Evolutionary conservation across 30 jellyfish, hydroid and myxozoan species (phyloP).

Genomic region (Clytia hemisphaerica): DNA sequence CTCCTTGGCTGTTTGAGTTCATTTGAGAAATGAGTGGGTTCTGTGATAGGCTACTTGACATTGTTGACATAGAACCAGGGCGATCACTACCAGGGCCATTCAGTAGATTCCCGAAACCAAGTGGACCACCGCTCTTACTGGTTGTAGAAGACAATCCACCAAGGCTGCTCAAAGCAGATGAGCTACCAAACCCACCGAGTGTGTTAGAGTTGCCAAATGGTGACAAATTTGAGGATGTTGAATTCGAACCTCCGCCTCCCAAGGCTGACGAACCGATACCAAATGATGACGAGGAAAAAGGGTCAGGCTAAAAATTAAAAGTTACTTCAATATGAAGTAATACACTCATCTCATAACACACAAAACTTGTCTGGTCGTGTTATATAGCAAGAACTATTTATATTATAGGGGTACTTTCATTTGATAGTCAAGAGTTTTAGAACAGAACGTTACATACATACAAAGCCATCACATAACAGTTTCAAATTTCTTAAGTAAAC

Average conservation of each 20-base stretch:
- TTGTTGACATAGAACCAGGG: neutral
- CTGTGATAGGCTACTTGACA: slow-evolving; percentile 27
- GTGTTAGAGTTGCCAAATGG: too few relatives aligned
- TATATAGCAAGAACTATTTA: neutral
- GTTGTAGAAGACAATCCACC: slow-evolving; percentile 65
- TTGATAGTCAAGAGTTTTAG: neutral
- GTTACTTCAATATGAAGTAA: neutral
- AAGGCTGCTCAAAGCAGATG: slow-evolving; percentile 59
- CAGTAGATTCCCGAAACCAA: neutral
- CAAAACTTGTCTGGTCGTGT: neutral
- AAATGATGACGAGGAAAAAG: slow-evolving; percentile 35
- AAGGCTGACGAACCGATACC: slow-evolving; percentile 29
- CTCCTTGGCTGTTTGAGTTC: too few relatives aligned
- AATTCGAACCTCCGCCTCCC: slow-evolving; percentile 4
- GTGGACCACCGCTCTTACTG: slow-evolving; percentile 44
- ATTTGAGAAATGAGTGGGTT: slow-evolving; percentile 22
- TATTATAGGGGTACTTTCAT: neutral
- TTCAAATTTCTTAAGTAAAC: too few relatives aligned
- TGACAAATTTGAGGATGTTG: too few relatives aligned
- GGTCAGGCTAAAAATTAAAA: slow-evolving; percentile 31
- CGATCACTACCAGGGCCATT: slow-evolving; percentile 20
- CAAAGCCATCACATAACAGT: neutral
- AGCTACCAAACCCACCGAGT: slow-evolving; percentile 62
- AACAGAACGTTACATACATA: neutral
- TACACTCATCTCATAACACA: too few relatives aligned